phyloP scores from a whole-genome alignment of 2,797 vertebrate species.

The Hemibagrus guttatus region DNA sequence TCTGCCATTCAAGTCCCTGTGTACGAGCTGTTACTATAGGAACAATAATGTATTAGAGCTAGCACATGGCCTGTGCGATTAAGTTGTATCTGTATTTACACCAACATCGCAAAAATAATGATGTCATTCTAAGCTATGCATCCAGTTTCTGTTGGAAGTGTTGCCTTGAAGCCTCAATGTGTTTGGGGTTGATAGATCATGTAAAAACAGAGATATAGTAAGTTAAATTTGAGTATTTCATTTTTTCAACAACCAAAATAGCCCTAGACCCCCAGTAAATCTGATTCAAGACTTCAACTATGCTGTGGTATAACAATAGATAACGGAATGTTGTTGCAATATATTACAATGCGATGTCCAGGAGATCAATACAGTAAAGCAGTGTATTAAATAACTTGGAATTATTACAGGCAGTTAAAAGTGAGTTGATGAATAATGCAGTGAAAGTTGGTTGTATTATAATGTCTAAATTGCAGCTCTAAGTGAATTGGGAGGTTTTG shows the following conservation, averaged over 20 bases:
- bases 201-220: not conserved
- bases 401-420: constrained; percentile 68
- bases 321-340: not conserved
- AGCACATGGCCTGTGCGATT: not conserved
- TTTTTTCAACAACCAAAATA: not conserved
- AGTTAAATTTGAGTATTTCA: not conserved
- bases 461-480: constrained; percentile 75
- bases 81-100: not conserved
- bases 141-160: not conserved
- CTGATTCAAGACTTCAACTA: not conserved
- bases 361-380: constrained; percentile 21
- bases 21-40: constrained; percentile 13
- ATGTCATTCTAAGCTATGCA: not conserved
- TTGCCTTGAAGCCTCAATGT: not conserved
- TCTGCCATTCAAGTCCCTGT: not conserved
- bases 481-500: constrained; percentile 76
- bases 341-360: constrained; percentile 31
- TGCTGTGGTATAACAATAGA: not conserved
- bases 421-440: constrained; percentile 60
- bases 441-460: constrained; percentile 70
- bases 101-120: not conserved
- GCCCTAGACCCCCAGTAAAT: not conserved
- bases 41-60: not conserved
- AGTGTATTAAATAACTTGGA: constrained; percentile 38
- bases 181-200: not conserved